Evolutionary conservation across 53 echinoderm and acorn worm genomes (phyloP).

Genomic region (Paracentrotus lividus): DNA sequence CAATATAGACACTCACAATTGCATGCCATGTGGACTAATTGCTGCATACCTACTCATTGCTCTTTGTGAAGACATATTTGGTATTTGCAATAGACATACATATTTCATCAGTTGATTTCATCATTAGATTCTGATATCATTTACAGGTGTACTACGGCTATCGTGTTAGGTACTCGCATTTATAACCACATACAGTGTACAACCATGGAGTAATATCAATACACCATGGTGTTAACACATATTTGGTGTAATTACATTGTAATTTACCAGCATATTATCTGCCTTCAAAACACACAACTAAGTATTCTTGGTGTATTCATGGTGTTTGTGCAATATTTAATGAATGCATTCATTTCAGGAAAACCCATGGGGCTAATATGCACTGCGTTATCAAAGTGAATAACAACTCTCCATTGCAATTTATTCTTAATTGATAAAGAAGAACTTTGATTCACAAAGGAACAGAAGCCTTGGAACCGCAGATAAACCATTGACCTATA

Average conservation of each 20-base stretch:
- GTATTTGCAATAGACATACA: neutral
- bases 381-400: neutral
- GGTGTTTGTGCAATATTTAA: neutral
- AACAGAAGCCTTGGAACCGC: no score
- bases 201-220: neutral
- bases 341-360: neutral
- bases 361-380: neutral
- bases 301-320: neutral
- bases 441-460: neutral
- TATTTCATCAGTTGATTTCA: neutral
- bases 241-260: neutral
- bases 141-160: neutral
- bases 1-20: neutral
- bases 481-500: no score
- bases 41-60: neutral
- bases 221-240: neutral
- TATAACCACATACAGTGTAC: neutral
- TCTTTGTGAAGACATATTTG: neutral
- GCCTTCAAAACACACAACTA: no score
- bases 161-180: neutral
- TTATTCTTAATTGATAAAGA: neutral
- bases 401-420: neutral
- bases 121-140: neutral
- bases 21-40: neutral
- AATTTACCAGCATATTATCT: neutral